Evolutionary conservation across 1,140 invertebrate species (phyloP), one percentile per base, ranked within the genome.

Genomic region (Neodiprion lecontei): DNA sequence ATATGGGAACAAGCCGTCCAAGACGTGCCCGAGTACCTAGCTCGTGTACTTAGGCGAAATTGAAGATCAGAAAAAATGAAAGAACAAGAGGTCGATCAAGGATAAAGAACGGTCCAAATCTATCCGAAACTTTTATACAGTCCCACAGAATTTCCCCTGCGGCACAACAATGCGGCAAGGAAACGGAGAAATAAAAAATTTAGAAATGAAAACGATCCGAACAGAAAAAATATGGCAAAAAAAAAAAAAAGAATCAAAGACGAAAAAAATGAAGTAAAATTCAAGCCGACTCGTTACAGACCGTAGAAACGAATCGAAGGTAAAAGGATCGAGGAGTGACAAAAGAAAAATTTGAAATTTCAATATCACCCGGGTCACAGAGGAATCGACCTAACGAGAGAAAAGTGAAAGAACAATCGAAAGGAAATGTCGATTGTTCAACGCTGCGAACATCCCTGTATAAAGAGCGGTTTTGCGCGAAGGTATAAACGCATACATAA

Each of bases 1-100:
- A 88, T 88, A 88, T 88, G 87, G 86, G 87, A 88, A 88, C 86
- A 77, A n/a, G 11, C n/a, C 11, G 11, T 12, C n/a, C n/a, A 61
- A 61, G 53, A 61, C 53, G 53, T 61, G 53, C 11, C 53, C 11
- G 11, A 61, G n/a, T 12, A 61, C 53, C 53, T 12, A 61, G 53
- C n/a, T 61, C 53, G 11, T 61, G 11, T 61, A 61, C 53, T 61
- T 61, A 61, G 53, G n/a, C n/a, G 11, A 61, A 61, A 61, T 61
- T 61, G 11, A 61, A 61, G n/a, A 61, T 40, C 28, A 40, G 28
- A 40, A 40, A 40, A 40, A 40, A 40, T 40, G 28, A 40, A 40
- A 40, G 28, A 28, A 28, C 28, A 28, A 28, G 28, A 28, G 28
- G 28, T 3, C 28, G 28, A 28, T 28, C 1, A 28, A 28, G 28